These are phyloP conservation scores for Bicyclus anynana DNA, from an alignment of 1,140 invertebrate genomes.

Conservation along the genomic window DNA sequence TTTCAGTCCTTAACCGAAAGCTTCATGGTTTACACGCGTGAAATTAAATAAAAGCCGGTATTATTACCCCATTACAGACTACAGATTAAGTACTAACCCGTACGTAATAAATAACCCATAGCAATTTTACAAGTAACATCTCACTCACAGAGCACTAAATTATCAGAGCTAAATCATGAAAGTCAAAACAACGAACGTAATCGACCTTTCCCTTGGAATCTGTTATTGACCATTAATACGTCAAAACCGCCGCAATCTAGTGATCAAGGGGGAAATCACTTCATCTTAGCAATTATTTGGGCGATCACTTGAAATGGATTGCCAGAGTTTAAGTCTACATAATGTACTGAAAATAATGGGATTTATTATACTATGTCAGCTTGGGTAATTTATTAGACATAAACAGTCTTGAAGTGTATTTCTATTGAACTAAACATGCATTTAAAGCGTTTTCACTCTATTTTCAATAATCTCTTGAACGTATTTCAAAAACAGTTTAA, in stretches of 20 bases:
- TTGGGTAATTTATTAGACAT: no score
- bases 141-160: constrained; percentile 32
- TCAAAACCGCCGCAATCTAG: constrained; percentile 36
- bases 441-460: no score
- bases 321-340: no score
- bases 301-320: background rate
- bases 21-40: no score
- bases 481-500: no score
- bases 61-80: background rate
- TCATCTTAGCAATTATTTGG: constrained; percentile 46
- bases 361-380: no score
- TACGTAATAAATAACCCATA: constrained; percentile 18
- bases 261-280: constrained; percentile 48
- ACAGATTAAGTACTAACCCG: background rate
- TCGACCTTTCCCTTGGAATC: constrained; percentile 31
- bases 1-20: no score
- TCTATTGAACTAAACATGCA: no score
- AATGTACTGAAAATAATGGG: no score
- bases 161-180: constrained; percentile 37
- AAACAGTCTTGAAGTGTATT: no score
- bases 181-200: constrained; percentile 31
- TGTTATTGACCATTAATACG: constrained; percentile 42
- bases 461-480: no score
- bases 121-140: constrained; percentile 32
- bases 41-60: background rate